Base-by-base conservation (phyloP, 2,888 invertebrate genomes). In the Drosophila austrosaltans region DNA sequence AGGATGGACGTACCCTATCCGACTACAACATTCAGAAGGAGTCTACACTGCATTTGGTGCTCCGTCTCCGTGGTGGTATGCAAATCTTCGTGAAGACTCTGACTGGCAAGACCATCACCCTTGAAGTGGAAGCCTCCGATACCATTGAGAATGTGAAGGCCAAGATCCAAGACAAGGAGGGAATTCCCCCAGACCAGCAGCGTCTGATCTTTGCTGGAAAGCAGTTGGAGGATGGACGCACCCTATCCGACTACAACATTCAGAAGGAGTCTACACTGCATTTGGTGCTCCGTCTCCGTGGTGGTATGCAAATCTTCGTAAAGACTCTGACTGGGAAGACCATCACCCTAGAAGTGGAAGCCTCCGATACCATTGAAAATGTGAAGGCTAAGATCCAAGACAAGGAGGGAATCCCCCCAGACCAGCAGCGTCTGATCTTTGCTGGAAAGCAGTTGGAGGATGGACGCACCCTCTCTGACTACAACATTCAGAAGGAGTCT, bases 301-400 rank as follows among this genome's bases (percentile, higher is more conserved):
- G 80, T 36, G 80, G 80, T 2, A 81, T 81, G 80, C 80, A 81
- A 10, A 81, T 81, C 69, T 81, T 81, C n/a, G 82, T 81, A 4
- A 81, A 81, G 63, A 81, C 80, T 0, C 3, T 81, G 7, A 81
- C 80, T 0, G 80, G 80, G 0, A 81, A 81, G 25, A 81, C 82
- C 12, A 81, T 81, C 1, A 81, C 80, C 0, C 6, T 81, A 7
- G 80, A 81, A 0, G 80, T 81, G 0, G 80, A 81, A 0, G 82
- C 80, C 0, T 12, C 12, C 0, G 80, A 81, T 0, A 81, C 82
- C 0, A 81, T 81, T 12, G 80, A 80, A 10, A 81, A 81, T 0
- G 82, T 81, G 0, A 81, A 81, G 59, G 79, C 80, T 1, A 81
- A 81, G 30, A 81, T 81, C 7, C 80, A 81, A 0, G 80, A 81